Percentiles rank a stretch among this genome's conserved stretches.
These are phyloP conservation scores for Alligator mississippiensis DNA, from an alignment of 2,113 vertebrate species.

Conservation along the genomic window DNA sequence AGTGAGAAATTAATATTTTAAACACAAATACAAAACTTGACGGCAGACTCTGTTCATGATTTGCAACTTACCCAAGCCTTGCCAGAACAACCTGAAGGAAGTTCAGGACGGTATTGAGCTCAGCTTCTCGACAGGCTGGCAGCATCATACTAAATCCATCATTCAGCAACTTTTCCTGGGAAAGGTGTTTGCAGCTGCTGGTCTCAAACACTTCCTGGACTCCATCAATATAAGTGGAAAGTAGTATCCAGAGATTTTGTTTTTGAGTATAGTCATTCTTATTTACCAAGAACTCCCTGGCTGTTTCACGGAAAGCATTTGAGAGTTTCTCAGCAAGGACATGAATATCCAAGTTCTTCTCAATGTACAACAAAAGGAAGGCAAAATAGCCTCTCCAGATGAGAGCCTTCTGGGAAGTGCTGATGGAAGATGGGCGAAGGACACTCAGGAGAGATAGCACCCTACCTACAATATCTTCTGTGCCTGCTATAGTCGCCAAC, in stretches of 20 bases:
- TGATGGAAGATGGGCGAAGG: conserved; percentile 77
- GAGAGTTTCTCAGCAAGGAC: conserved; percentile 87
- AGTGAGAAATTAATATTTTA: not conserved
- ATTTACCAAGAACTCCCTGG: conserved; percentile 92
- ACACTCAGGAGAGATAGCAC: conserved; percentile 87
- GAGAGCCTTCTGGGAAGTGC: conserved; percentile 78
- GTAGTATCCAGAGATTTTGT: conserved; percentile 89
- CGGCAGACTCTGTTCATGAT: not conserved
- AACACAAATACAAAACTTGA: not conserved
- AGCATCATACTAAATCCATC: conserved; percentile 94
- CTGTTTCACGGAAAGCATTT: conserved; percentile 84
- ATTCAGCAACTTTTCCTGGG: conserved; percentile 93
- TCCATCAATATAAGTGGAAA: conserved; percentile 91
- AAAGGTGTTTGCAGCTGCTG: conserved; percentile 85
- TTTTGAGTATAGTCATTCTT: conserved; percentile 87
- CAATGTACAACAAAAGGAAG: conserved; percentile 89
- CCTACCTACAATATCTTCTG: conserved; percentile 89
- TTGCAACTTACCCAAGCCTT: conserved; percentile 87
- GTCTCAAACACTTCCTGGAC: conserved; percentile 94
- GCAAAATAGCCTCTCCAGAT: conserved; percentile 93
- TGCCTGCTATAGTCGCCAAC: conserved; percentile 84
- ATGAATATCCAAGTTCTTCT: conserved; percentile 89
- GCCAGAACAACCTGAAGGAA: conserved; percentile 89
- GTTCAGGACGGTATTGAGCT: conserved; percentile 86
- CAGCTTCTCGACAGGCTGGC: conserved; percentile 89